phyloP scores from a whole-genome alignment of 2,797 vertebrate genomes.

The Sebastiscus tertius region DNA sequence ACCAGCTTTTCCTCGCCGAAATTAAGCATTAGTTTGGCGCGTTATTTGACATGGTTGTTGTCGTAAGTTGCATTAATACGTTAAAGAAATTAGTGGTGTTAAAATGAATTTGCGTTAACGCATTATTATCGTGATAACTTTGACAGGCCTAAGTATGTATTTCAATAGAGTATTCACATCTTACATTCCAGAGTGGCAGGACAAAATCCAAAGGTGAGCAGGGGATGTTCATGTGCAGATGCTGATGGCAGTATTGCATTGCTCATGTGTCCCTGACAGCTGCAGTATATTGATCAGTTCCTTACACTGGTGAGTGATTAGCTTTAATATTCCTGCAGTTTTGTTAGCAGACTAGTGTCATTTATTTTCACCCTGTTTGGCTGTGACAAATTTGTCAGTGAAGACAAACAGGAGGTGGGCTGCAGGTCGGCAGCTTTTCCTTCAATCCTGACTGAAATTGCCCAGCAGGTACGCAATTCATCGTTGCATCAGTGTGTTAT shows the following conservation, averaged over 20 bases:
- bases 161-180: background rate
- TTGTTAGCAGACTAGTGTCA: background rate
- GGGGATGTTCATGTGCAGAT: background rate
- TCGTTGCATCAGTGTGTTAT: background rate
- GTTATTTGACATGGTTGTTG: accelerated
- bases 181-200: background rate
- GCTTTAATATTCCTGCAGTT: constrained; percentile 1
- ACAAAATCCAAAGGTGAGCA: background rate
- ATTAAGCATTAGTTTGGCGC: too few relatives aligned
- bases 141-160: too few relatives aligned
- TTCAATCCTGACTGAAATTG: constrained; percentile 33
- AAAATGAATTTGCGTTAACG: too few relatives aligned
- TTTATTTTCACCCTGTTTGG: constrained; percentile 13
- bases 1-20: accelerated
- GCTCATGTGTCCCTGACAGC: background rate
- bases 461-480: constrained; percentile 21
- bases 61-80: too few relatives aligned
- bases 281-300: background rate
- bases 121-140: accelerated
- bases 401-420: constrained; percentile 22
- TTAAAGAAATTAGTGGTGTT: too few relatives aligned
- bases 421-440: background rate
- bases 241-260: background rate
- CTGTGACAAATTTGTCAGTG: constrained; percentile 9
- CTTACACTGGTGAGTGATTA: background rate